phyloP scores from a whole-genome alignment of 2,797 vertebrate genomes.

The Syndactyla subalaris region DNA sequence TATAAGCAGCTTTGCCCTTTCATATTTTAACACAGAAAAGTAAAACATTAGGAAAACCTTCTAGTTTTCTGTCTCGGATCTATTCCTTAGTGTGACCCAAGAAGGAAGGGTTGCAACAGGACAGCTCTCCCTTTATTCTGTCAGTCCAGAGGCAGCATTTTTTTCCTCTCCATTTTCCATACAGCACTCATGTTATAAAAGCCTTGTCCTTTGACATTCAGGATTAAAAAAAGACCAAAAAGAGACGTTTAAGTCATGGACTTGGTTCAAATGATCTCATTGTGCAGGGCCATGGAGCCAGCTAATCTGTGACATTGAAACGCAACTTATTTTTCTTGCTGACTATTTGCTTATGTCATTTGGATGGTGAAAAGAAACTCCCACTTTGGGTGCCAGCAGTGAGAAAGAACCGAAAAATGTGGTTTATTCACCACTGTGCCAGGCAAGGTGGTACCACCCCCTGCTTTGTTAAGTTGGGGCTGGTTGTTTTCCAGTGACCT shows the following conservation, averaged over 20 bases:
- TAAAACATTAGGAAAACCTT: neutral
- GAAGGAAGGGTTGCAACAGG: neutral
- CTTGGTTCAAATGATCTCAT: slow-evolving; percentile 50
- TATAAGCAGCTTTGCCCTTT: neutral
- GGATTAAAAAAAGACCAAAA: neutral
- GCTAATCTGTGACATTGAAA: slow-evolving; percentile 27
- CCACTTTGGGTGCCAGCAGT: neutral
- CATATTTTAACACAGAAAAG: too few relatives aligned
- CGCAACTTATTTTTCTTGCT: slow-evolving; percentile 26
- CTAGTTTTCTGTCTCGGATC: neutral
- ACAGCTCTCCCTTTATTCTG: neutral
- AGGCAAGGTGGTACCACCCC: neutral
- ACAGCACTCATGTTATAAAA: neutral
- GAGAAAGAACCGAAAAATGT: neutral
- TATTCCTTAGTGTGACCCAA: neutral
- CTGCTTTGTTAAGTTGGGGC: neutral
- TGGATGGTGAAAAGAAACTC: neutral
- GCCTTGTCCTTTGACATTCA: neutral
- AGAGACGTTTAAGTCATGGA: slow-evolving; percentile 4
- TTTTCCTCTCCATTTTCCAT: neutral
- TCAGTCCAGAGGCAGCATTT: neutral
- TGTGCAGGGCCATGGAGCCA: neutral
- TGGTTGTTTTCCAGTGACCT: neutral
- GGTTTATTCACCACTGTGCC: neutral
- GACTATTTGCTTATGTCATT: slow-evolving; percentile 27